Conservation (phyloP, 2,113 vertebrate genomes). For the Micromys minutus region DNA sequence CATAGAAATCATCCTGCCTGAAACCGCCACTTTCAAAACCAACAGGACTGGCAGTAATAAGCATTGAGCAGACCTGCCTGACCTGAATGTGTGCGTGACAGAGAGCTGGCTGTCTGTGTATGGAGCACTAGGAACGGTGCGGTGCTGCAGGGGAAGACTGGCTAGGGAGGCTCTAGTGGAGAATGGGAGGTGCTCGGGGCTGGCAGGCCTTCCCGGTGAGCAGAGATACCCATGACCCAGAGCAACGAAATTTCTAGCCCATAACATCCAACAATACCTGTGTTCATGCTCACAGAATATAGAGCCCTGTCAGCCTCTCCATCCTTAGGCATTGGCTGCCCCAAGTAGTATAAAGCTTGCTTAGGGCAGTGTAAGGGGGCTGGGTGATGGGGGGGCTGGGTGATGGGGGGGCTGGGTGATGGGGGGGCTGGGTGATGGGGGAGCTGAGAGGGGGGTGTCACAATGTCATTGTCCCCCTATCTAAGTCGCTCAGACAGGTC, state of each 20-base stretch:
- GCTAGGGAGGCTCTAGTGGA: neutral
- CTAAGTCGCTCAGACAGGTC: neutral
- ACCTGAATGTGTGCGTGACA: neutral
- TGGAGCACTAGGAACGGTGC: neutral
- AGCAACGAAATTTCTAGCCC: neutral
- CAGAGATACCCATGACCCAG: neutral
- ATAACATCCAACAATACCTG: neutral
- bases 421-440: too few relatives aligned
- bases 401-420: too few relatives aligned
- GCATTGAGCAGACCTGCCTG: neutral
- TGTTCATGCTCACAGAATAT: neutral
- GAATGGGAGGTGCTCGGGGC: neutral
- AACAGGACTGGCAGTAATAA: neutral
- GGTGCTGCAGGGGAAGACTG: neutral
- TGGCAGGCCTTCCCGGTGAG: neutral
- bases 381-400: too few relatives aligned
- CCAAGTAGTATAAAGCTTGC: fast-evolving
- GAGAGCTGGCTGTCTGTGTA: neutral
- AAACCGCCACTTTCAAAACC: conserved; percentile 36
- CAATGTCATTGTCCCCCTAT: neutral
- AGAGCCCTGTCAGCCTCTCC: neutral
- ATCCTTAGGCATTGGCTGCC: neutral
- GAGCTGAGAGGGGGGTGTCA: neutral
- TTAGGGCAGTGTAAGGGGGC: neutral
- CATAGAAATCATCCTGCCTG: neutral